These are phyloP conservation scores for Choloepus didactylus DNA, from an alignment of 2,797 vertebrate genomes.

Conservation along the genomic window DNA sequence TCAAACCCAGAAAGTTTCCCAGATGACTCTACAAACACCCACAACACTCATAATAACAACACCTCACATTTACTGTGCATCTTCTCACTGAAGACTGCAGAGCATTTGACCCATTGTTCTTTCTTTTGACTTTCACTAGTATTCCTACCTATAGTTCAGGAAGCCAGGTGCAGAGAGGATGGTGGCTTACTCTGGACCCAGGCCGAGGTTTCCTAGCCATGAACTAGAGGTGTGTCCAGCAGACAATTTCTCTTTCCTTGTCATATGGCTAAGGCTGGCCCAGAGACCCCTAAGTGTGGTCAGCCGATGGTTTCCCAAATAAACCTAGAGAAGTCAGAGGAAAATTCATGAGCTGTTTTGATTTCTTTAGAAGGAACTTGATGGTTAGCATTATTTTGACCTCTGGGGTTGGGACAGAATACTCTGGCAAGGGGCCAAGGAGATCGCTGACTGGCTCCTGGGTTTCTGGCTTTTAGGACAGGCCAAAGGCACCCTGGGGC, in stretches of 20 bases:
- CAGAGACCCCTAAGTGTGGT: not conserved
- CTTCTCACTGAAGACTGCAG: not conserved
- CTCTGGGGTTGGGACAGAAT: not conserved
- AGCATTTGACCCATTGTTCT: not conserved
- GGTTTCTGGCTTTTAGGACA: conserved; percentile 12
- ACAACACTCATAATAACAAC: not conserved
- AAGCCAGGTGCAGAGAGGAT: not conserved
- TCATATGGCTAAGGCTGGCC: not conserved
- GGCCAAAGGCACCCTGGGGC: not conserved
- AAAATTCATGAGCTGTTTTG: not conserved
- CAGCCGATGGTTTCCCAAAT: not conserved
- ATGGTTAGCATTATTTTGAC: not conserved
- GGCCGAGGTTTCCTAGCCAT: not conserved
- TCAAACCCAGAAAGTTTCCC: not conserved
- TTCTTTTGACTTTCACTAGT: not conserved
- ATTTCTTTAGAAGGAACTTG: conserved; percentile 1
- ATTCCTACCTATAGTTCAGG: not conserved
- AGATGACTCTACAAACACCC: not conserved
- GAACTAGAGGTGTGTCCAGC: not conserved
- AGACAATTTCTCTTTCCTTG: not conserved
- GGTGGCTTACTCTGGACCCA: not conserved
- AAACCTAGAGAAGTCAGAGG: conserved; percentile 25
- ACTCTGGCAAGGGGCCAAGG: not conserved
- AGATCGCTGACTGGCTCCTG: not conserved
- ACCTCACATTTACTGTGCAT: not conserved